Conservation (phyloP, 1,140 invertebrate genomes). For the Zaprionus davidi region DNA sequence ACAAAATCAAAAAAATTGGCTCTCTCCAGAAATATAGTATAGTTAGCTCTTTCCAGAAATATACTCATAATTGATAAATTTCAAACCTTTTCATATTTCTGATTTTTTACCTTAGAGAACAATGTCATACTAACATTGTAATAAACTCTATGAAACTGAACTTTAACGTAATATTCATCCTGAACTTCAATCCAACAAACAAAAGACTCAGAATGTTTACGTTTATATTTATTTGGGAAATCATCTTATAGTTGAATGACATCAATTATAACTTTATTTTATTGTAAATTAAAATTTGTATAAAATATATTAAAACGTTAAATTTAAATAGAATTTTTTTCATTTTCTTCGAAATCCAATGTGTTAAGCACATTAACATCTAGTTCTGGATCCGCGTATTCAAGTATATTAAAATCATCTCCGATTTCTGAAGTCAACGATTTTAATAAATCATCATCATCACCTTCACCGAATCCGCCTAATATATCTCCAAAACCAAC, state of each 20-base stretch:
- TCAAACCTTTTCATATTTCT: no score
- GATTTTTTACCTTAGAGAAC: no score
- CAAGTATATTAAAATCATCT: conserved; percentile 97
- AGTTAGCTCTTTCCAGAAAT: no score
- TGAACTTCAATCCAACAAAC: no score
- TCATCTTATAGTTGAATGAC: not conserved
- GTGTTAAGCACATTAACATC: conserved; percentile 91
- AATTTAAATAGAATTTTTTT: conserved; percentile 58
- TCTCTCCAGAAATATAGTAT: no score
- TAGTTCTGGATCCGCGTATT: conserved; percentile 97
- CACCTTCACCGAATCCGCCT: conserved; percentile 92
- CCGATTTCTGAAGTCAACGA: conserved; percentile 92
- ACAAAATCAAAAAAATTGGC: no score
- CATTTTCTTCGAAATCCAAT: conserved; percentile 89
- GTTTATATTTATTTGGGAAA: no score
- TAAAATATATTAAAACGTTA: not conserved
- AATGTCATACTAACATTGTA: no score
- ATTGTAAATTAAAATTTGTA: not conserved
- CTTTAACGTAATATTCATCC: no score
- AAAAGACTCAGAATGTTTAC: no score
- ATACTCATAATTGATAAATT: no score
- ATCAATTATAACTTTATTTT: not conserved
- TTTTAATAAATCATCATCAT: conserved; percentile 93
- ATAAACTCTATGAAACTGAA: no score
- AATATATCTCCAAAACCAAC: conserved; percentile 91